These are phyloP conservation scores for Presbytis comata DNA, from an alignment of 2,797 vertebrate species.

Conservation along the genomic window DNA sequence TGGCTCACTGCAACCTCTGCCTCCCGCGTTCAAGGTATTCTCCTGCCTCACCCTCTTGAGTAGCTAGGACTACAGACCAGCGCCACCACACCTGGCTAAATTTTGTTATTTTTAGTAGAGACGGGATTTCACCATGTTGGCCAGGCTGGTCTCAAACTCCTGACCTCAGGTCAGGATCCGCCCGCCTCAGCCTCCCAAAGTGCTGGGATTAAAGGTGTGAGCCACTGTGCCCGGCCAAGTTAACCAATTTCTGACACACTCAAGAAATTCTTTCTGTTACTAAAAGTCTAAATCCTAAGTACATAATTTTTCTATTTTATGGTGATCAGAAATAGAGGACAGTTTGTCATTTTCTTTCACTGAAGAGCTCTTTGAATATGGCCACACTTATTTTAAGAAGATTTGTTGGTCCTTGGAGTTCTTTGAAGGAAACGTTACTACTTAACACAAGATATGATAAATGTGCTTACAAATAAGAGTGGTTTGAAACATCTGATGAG, in stretches of 20 bases:
- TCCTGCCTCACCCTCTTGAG: no score
- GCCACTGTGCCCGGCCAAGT: rapidly evolving
- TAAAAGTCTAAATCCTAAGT: not conserved
- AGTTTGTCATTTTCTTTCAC: not conserved
- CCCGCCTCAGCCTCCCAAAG: not conserved
- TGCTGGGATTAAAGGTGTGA: not conserved
- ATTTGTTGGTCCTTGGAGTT: not conserved
- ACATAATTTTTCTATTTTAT: not conserved
- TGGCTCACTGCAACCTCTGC: no score
- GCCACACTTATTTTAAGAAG: not conserved
- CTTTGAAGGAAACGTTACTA: not conserved
- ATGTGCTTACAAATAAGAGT: not conserved
- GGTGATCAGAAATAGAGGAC: not conserved
- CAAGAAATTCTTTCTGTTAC: not conserved
- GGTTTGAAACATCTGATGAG: not conserved
- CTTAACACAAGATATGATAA: not conserved
- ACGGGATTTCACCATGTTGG: not conserved
- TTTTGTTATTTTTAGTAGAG: not conserved
- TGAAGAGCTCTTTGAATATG: not conserved
- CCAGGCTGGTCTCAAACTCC: not conserved
- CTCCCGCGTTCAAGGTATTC: no score
- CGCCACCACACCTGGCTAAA: no score
- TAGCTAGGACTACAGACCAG: no score
- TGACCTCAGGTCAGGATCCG: not conserved
- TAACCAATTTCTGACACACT: not conserved